Evolutionary conservation across 1,140 invertebrate genomes (phyloP).

Genomic region (Scaptodrosophila lebanonensis): DNA sequence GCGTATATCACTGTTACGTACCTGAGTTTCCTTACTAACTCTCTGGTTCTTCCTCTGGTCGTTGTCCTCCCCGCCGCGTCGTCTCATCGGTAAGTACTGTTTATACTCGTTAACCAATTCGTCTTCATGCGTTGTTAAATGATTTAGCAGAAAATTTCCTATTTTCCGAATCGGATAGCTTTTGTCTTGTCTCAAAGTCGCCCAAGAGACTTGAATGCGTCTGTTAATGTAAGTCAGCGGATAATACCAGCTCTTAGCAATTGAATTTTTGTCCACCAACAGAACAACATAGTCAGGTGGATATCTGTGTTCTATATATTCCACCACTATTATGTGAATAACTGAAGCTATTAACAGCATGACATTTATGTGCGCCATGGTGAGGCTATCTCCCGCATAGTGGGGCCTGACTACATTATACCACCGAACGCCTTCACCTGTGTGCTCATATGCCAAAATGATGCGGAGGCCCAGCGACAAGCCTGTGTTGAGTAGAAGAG

Average conservation of each 20-base stretch:
- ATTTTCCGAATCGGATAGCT: too few relatives aligned
- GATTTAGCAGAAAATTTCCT: too few relatives aligned
- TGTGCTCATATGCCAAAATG: constrained; percentile 83
- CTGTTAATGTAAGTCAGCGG: neutral
- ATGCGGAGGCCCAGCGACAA: constrained; percentile 85
- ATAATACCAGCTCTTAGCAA: constrained; percentile 6
- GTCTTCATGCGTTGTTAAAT: too few relatives aligned
- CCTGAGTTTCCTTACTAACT: too few relatives aligned
- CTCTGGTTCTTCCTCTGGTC: too few relatives aligned
- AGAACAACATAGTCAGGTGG: neutral
- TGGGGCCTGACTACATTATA: constrained; percentile 81
- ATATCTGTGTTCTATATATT: constrained; percentile 1
- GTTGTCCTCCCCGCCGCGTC: too few relatives aligned
- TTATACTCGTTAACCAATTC: too few relatives aligned
- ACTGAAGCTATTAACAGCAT: constrained; percentile 81
- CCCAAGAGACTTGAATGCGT: neutral
- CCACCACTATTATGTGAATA: neutral
- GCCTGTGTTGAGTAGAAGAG: constrained; percentile 81
- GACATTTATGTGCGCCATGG: constrained; percentile 80
- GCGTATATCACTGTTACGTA: too few relatives aligned
- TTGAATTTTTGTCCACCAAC: neutral
- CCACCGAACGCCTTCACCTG: constrained; percentile 79
- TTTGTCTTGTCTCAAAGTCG: too few relatives aligned
- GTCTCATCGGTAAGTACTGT: too few relatives aligned
- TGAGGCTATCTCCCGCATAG: constrained; percentile 83